These are phyloP conservation scores for Thera obeliscata DNA, from an alignment of 2,888 invertebrate species.

Conservation along the genomic window DNA sequence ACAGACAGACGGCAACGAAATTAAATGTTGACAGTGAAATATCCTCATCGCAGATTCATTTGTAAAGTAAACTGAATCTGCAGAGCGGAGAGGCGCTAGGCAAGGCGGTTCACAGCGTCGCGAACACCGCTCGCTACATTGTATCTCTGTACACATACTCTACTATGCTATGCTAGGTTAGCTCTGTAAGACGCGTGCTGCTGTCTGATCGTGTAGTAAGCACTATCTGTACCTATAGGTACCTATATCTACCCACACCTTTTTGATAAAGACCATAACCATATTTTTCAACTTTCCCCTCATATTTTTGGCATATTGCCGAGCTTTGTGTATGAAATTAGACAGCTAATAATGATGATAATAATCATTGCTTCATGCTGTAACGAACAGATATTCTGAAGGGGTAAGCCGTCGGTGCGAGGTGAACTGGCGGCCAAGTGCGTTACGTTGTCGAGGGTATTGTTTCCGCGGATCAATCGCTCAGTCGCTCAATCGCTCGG, in stretches of 20 bases:
- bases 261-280: no score
- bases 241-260: no score
- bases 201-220: no score
- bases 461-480: constrained; percentile 19
- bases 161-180: background rate
- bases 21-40: constrained; percentile 23
- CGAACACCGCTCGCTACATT: background rate
- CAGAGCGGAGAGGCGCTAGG: background rate
- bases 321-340: no score
- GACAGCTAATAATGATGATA: no score
- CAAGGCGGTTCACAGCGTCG: background rate
- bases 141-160: background rate
- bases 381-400: no score
- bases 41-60: constrained; percentile 15
- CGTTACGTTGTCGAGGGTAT: constrained; percentile 19
- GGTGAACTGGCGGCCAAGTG: background rate
- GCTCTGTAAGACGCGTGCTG: no score
- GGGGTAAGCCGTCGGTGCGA: no score
- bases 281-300: no score
- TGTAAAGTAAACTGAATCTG: constrained; percentile 16
- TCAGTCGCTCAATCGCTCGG: background rate
- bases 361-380: no score
- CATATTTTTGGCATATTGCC: no score
- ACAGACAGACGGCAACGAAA: constrained; percentile 11
- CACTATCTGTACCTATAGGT: no score